A percentile compares a stretch with the other conserved stretches of the same genome.
Evolutionary conservation across 2,797 vertebrate genomes (phyloP).

Genomic region (Ciconia nigra): DNA sequence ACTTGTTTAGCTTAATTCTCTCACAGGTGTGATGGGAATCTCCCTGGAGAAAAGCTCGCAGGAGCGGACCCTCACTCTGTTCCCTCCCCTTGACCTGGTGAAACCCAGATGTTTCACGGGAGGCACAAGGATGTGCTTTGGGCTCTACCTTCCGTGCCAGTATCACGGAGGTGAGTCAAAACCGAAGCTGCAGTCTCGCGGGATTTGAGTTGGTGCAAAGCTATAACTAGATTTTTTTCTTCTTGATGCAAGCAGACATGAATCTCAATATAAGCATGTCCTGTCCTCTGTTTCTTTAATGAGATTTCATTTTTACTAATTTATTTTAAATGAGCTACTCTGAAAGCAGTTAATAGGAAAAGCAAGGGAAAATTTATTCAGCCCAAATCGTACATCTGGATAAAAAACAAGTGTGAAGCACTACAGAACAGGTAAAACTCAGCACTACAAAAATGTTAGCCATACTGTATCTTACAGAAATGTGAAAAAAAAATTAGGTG

Average conservation of each 20-base stretch:
- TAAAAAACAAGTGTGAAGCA: not conserved
- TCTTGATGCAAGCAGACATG: not conserved
- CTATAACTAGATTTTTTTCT: not conserved
- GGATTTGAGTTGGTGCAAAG: not conserved
- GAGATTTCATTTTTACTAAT: not conserved
- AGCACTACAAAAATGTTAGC: not conserved
- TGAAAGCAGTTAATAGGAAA: not conserved
- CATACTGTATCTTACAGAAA: not conserved
- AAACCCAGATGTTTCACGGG: not conserved
- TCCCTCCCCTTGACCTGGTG: not conserved
- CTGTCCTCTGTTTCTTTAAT: not conserved
- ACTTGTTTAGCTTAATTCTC: not conserved
- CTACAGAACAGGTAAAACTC: not conserved
- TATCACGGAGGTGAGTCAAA: not conserved
- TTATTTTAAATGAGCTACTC: not conserved
- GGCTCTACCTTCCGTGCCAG: not conserved
- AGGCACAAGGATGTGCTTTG: not conserved
- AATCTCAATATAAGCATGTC: not conserved
- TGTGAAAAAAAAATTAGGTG: not conserved
- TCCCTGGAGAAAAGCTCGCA: not conserved
- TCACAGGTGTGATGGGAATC: not conserved
- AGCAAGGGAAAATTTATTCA: not conserved
- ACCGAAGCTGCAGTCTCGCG: not conserved
- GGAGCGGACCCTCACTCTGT: not conserved
- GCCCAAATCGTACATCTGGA: not conserved